Conservation (phyloP, 2,797 vertebrate species). For the Trichosurus vulpecula region DNA sequence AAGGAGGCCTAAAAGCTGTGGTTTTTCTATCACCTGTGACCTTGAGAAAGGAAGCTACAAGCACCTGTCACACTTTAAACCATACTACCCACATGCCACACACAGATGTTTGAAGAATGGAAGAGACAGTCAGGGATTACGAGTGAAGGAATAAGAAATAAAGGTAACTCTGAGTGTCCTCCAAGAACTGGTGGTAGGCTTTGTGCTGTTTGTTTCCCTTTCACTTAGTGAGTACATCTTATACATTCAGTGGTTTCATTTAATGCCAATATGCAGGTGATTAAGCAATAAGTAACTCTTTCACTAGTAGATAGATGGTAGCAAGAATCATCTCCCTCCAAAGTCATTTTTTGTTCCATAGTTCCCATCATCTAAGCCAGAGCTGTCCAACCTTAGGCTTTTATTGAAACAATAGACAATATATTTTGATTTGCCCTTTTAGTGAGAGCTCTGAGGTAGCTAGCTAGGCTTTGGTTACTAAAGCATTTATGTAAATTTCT, state of each 20-base stretch:
- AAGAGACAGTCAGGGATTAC: slow-evolving; percentile 53
- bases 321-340: background rate
- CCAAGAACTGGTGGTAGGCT: slow-evolving; percentile 32
- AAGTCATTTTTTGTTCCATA: background rate
- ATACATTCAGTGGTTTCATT: slow-evolving; percentile 1
- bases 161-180: slow-evolving; percentile 60
- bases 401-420: too few relatives aligned
- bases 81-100: slow-evolving; percentile 75
- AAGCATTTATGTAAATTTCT: too few relatives aligned
- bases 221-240: slow-evolving; percentile 26
- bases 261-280: slow-evolving; percentile 9
- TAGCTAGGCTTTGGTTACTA: too few relatives aligned
- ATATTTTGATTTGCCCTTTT: too few relatives aligned
- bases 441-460: too few relatives aligned
- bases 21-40: slow-evolving; percentile 82
- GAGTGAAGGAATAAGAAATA: background rate
- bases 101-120: slow-evolving; percentile 71
- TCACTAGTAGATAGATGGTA: background rate
- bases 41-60: slow-evolving; percentile 81
- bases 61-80: slow-evolving; percentile 76
- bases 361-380: background rate
- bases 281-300: background rate
- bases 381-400: too few relatives aligned
- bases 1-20: slow-evolving; percentile 76
- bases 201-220: background rate